These are phyloP conservation scores for Pseudococcus viburni DNA, from an alignment of 2,888 invertebrate genomes.

Conservation along the genomic window DNA sequence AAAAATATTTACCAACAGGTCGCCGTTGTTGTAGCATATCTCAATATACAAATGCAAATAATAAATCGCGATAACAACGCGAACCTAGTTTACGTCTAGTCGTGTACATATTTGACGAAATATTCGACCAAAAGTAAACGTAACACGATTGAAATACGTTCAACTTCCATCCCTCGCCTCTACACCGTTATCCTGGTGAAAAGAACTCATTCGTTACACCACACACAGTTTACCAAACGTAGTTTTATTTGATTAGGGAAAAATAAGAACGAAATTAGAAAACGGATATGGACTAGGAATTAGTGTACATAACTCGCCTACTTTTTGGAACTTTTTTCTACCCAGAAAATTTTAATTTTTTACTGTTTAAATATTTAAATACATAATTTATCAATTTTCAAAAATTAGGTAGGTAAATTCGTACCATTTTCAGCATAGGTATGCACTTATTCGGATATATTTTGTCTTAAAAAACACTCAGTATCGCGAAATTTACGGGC, in stretches of 20 bases:
- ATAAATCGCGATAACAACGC: not conserved
- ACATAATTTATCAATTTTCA: too few species aligned
- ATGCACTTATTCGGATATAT: too few species aligned
- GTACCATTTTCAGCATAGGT: not conserved
- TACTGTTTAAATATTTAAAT: too few species aligned
- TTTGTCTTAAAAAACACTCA: too few species aligned
- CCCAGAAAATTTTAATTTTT: too few species aligned
- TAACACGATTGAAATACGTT: not conserved
- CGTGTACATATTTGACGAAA: not conserved
- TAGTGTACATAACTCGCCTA: not conserved
- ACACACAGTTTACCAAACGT: not conserved
- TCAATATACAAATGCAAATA: not conserved
- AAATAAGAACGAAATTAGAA: not conserved
- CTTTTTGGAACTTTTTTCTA: not conserved
- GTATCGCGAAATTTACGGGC: too few species aligned
- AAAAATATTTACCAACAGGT: not conserved
- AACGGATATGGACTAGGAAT: not conserved
- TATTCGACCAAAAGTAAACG: constrained; percentile 15
- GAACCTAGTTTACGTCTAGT: not conserved
- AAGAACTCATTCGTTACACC: constrained; percentile 6
- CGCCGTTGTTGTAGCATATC: not conserved
- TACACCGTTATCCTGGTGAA: not conserved
- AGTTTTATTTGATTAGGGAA: not conserved
- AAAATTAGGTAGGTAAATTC: not conserved
- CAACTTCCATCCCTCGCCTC: not conserved